Conservation (phyloP, 2,888 invertebrate species). For the Cryptus armator region DNA sequence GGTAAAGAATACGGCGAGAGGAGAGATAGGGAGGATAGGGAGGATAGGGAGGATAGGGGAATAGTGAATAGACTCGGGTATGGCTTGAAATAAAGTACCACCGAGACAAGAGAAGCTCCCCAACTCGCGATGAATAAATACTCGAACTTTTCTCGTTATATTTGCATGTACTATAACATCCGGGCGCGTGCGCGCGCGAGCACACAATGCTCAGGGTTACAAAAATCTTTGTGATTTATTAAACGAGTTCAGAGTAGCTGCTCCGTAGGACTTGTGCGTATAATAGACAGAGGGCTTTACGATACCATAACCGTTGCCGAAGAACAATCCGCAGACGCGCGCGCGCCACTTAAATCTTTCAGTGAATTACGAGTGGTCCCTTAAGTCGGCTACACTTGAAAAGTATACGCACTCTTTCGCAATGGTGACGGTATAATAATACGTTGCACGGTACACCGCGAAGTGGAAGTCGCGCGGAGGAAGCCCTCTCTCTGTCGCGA, state of each 20-base stretch:
- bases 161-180: conserved; percentile 62
- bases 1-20: conserved; percentile 8
- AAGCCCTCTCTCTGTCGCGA: conserved; percentile 23
- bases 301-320: conserved; percentile 31
- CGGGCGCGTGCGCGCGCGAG: neutral
- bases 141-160: conserved; percentile 68
- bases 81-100: conserved; percentile 53
- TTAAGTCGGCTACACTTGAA: neutral
- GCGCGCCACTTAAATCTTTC: conserved; percentile 46
- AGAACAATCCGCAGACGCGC: conserved; percentile 15
- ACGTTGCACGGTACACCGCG: neutral
- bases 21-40: neutral
- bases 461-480: conserved; percentile 3
- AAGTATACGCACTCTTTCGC: conserved; percentile 41
- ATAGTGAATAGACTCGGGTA: conserved; percentile 26
- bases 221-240: conserved; percentile 65
- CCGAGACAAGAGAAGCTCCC: conserved; percentile 44
- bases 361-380: conserved; percentile 46
- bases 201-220: conserved; percentile 26
- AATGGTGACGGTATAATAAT: conserved; percentile 35
- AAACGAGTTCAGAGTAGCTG: conserved; percentile 38
- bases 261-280: neutral
- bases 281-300: conserved; percentile 1
- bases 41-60: neutral
- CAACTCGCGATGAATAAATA: conserved; percentile 62